A percentile compares a stretch with the other conserved stretches of the same genome.
These are phyloP conservation scores for Suncus etruscus DNA, from an alignment of 2,113 vertebrate genomes.

Conservation along the genomic window DNA sequence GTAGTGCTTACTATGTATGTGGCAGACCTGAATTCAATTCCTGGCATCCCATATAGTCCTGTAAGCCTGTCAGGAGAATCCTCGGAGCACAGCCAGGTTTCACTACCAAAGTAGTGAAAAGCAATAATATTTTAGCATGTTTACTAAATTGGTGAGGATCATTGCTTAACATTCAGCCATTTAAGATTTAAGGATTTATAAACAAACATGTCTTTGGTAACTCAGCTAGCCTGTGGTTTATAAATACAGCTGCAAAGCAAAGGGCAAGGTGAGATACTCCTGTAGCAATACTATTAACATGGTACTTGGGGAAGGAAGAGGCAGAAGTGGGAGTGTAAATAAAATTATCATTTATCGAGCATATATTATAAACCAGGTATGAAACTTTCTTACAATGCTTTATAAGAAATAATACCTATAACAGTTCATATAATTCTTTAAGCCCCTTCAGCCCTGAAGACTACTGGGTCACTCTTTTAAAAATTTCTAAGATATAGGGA, in stretches of 20 bases:
- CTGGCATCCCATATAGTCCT: too few relatives aligned
- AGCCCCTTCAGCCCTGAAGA: not conserved
- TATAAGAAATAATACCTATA: not conserved
- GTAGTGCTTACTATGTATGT: too few relatives aligned
- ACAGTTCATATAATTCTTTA: not conserved
- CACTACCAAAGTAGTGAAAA: too few relatives aligned
- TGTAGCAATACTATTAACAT: not conserved
- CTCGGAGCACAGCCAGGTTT: too few relatives aligned
- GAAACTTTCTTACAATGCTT: too few relatives aligned
- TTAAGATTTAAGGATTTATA: not conserved
- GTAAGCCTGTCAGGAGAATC: too few relatives aligned
- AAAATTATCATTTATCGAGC: conserved; percentile 17
- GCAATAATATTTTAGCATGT: not conserved
- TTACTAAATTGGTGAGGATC: not conserved
- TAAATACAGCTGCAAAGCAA: conserved; percentile 34
- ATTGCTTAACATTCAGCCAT: not conserved
- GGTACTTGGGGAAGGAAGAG: not conserved
- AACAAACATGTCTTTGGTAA: not conserved
- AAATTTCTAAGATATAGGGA: not conserved
- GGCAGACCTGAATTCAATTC: too few relatives aligned
- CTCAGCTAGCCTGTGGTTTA: not conserved
- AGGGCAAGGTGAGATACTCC: not conserved
- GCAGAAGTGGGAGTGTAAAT: not conserved
- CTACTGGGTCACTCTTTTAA: too few relatives aligned
- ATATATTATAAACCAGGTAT: not conserved